These are phyloP conservation scores for Astreopora myriophthalma DNA, from an alignment of 64 coral and sea anemone species.

Conservation along the genomic window DNA sequence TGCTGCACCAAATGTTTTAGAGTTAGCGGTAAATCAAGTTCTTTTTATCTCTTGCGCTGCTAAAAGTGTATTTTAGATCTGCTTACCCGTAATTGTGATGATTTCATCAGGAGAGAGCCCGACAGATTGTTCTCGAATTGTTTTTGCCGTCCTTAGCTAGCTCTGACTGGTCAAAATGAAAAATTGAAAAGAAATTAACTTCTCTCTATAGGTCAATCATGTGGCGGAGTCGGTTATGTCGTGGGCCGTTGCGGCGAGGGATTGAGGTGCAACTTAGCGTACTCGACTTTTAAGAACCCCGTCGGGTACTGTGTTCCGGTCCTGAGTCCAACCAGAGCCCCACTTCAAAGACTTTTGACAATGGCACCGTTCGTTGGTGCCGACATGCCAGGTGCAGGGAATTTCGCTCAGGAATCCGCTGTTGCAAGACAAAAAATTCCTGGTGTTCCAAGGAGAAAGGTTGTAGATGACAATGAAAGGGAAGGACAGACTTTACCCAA, in stretches of 20 bases:
- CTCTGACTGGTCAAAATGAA: no score
- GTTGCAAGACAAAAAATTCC: background rate
- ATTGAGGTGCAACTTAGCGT: conserved; percentile 9
- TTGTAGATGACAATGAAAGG: background rate
- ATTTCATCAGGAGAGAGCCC: no score
- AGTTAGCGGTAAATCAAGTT: conserved; percentile 38
- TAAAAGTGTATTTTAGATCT: background rate
- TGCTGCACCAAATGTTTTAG: conserved; percentile 80
- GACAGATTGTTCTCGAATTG: no score
- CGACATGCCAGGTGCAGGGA: background rate
- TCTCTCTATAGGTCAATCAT: background rate
- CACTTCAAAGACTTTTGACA: conserved; percentile 1
- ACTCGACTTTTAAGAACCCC: background rate
- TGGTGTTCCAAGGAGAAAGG: background rate
- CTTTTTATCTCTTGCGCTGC: background rate
- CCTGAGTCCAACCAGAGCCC: background rate
- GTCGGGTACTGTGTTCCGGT: background rate
- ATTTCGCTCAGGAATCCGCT: background rate
- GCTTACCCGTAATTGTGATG: no score
- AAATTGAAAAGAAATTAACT: no score
- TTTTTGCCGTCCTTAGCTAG: no score
- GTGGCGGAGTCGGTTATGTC: conserved; percentile 4
- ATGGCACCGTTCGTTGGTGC: background rate
- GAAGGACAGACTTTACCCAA: background rate
- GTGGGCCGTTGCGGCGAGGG: conserved; percentile 5